Evolutionary conservation across 2,113 vertebrate species (phyloP).

Genomic region (Microcebus lehilahytsara): DNA sequence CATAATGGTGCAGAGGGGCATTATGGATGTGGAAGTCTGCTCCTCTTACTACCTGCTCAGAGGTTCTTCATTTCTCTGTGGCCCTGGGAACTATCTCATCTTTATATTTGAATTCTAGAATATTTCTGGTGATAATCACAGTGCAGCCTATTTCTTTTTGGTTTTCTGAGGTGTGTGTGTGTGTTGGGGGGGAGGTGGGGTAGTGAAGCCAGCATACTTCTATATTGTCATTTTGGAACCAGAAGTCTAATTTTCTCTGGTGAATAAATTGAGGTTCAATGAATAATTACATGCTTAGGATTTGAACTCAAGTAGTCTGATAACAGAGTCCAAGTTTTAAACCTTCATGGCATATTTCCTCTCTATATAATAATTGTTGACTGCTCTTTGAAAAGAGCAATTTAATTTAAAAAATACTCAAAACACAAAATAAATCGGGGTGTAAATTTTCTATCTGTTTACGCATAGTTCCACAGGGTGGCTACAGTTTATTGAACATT

Average conservation of each 20-base stretch:
- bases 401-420: background rate
- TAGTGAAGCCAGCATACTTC: too few relatives aligned
- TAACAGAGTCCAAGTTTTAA: background rate
- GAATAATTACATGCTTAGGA: slow-evolving; percentile 1
- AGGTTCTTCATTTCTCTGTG: too few relatives aligned
- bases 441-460: slow-evolving; percentile 16
- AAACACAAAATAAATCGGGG: background rate
- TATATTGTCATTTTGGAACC: too few relatives aligned
- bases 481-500: background rate
- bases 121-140: too few relatives aligned
- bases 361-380: background rate
- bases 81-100: too few relatives aligned
- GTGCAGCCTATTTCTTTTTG: too few relatives aligned
- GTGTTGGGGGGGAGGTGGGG: too few relatives aligned
- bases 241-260: background rate
- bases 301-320: background rate
- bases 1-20: too few relatives aligned
- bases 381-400: background rate
- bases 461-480: background rate
- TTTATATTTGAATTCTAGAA: too few relatives aligned
- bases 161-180: too few relatives aligned
- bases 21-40: too few relatives aligned
- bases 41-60: too few relatives aligned
- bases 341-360: background rate
- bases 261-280: background rate